phyloP scores from a whole-genome alignment of 2,797 vertebrate genomes.

The Malurus leucopterus region DNA sequence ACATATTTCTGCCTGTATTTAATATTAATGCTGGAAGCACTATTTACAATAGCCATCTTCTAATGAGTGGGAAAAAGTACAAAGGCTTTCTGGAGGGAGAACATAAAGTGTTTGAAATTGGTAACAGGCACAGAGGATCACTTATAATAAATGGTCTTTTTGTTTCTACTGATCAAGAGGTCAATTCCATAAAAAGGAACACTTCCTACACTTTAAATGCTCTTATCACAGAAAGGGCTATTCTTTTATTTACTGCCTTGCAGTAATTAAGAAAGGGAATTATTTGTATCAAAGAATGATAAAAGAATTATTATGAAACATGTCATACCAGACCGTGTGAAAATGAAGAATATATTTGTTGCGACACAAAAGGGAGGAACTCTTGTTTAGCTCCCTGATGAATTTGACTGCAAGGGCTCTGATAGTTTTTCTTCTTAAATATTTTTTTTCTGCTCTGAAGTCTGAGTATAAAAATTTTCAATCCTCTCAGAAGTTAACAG shows the following conservation, averaged over 20 bases:
- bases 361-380: not conserved
- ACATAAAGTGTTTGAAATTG: constrained; percentile 43
- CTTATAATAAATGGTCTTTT: constrained; percentile 47
- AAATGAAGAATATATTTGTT: constrained; percentile 30
- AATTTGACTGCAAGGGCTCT: not conserved
- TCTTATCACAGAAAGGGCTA: constrained; percentile 30
- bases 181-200: constrained; percentile 13
- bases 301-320: not conserved
- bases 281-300: not conserved
- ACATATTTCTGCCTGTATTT: not conserved
- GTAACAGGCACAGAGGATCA: constrained; percentile 25
- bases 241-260: constrained; percentile 13
- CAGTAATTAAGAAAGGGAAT: not conserved
- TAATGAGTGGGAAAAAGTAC: constrained; percentile 11
- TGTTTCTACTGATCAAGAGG: constrained; percentile 30
- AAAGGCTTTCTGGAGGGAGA: constrained; percentile 26
- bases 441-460: not conserved
- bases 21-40: not conserved
- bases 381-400: not conserved
- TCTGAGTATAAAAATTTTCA: not conserved
- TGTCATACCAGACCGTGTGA: not conserved
- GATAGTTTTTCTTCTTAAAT: not conserved
- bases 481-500: not conserved
- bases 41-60: constrained; percentile 24
- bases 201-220: not conserved